Conservation (phyloP, 2,888 invertebrate species). For the Serrognathus titanus region DNA sequence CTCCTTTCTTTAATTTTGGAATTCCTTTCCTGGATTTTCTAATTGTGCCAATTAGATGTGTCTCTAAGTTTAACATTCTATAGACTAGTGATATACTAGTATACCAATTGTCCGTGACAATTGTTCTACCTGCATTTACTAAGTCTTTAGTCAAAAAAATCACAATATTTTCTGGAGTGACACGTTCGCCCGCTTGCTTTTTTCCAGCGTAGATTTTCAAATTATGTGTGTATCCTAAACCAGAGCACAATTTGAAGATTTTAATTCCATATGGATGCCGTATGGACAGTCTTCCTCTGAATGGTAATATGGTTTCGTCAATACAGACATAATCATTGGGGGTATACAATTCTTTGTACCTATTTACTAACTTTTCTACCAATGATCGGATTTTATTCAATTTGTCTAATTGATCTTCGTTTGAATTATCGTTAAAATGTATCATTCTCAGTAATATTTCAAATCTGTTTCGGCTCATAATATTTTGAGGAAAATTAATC, state of each 20-base stretch:
- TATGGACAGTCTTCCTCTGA: slow-evolving; percentile 22
- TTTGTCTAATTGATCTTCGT: slow-evolving; percentile 8
- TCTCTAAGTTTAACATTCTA: not conserved
- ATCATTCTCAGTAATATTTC: slow-evolving; percentile 3
- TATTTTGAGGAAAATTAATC: too few relatives aligned
- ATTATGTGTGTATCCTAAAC: not conserved
- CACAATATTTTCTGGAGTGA: not conserved
- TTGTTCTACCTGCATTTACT: slow-evolving; percentile 6
- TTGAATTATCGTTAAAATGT: not conserved
- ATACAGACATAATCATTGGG: slow-evolving; percentile 19
- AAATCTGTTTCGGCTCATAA: slow-evolving; percentile 3
- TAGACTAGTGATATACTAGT: slow-evolving; percentile 8
- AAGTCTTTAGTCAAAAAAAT: not conserved
- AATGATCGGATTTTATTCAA: slow-evolving; percentile 25
- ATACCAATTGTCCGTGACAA: slow-evolving; percentile 22
- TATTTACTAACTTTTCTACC: slow-evolving; percentile 14
- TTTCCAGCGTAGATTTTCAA: slow-evolving; percentile 3
- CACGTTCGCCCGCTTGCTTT: not conserved
- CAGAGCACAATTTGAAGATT: slow-evolving; percentile 24
- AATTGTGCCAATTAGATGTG: not conserved
- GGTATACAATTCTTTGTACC: slow-evolving; percentile 5
- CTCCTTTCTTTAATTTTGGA: not conserved
- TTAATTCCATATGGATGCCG: slow-evolving; percentile 26
- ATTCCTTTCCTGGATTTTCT: not conserved
- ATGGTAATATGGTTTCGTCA: slow-evolving; percentile 25